Evolutionary conservation across 2,888 invertebrate genomes (phyloP).

Genomic region (Azorinus chamasolen): DNA sequence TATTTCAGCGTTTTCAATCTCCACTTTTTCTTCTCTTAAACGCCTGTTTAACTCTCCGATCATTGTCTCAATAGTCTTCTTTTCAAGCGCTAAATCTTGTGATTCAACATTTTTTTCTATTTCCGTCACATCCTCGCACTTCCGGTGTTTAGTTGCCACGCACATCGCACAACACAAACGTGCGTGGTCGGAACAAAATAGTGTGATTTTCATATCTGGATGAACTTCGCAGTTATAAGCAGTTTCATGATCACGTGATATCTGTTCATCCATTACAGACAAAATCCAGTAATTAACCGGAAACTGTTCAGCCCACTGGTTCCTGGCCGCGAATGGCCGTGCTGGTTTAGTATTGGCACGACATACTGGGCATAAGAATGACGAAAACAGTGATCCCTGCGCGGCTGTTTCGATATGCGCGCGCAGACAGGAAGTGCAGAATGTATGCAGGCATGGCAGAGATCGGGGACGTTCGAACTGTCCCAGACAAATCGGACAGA

Average conservation of each 20-base stretch:
- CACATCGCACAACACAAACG: conserved; percentile 63
- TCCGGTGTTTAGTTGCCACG: conserved; percentile 59
- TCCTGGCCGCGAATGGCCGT: conserved; percentile 34
- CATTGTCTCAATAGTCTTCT: background rate
- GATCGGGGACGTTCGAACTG: conserved; percentile 60
- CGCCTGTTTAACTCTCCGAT: conserved; percentile 1
- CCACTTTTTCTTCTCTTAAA: background rate
- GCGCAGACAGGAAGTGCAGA: conserved; percentile 60
- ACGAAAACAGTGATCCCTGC: conserved; percentile 21
- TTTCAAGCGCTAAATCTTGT: conserved; percentile 16
- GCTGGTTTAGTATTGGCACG: conserved; percentile 51
- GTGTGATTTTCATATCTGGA: conserved; percentile 36
- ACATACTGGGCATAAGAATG: conserved; percentile 65
- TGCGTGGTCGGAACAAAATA: conserved; percentile 64
- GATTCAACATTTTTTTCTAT: conserved; percentile 35
- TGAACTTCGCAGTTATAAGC: conserved; percentile 34
- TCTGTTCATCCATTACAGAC: conserved; percentile 56
- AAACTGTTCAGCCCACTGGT: conserved; percentile 64
- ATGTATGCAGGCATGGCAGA: conserved; percentile 68
- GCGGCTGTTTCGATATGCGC: conserved; percentile 51
- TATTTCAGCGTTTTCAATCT: background rate
- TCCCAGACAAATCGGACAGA: conserved; percentile 63
- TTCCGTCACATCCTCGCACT: conserved; percentile 61
- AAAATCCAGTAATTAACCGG: conserved; percentile 65
- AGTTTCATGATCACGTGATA: background rate